Evolutionary conservation across 1,140 invertebrate species (phyloP).

Genomic region (Hetaerina americana): DNA sequence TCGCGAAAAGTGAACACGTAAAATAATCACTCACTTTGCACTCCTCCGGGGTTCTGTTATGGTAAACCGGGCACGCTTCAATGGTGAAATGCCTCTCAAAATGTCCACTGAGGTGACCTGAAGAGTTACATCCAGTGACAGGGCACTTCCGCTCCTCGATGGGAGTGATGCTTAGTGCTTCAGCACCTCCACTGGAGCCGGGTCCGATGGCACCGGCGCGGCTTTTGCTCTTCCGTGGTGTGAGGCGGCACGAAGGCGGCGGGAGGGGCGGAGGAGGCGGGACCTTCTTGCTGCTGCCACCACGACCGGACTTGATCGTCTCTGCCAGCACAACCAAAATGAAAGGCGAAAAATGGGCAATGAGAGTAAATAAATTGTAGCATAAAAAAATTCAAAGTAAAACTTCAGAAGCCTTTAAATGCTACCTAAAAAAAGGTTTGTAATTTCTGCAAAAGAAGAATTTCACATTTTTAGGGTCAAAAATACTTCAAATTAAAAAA

Average conservation of each 20-base stretch:
- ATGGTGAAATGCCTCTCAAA: slow-evolving; percentile 71
- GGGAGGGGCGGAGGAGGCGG: background rate
- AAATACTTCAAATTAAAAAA: no score
- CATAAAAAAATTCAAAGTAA: no score
- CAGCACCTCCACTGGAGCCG: background rate
- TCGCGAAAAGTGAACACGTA: slow-evolving; percentile 3
- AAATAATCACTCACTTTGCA: slow-evolving; percentile 50
- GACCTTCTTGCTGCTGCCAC: background rate
- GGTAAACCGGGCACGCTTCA: slow-evolving; percentile 79
- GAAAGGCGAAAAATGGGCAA: no score
- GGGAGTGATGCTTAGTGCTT: slow-evolving; percentile 12
- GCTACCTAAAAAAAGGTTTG: no score
- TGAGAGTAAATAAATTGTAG: no score
- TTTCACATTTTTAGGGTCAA: no score
- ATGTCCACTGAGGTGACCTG: slow-evolving; percentile 73
- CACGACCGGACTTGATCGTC: background rate
- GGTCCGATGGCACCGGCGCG: slow-evolving; percentile 15
- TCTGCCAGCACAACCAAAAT: background rate
- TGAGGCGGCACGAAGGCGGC: background rate
- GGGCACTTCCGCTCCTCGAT: slow-evolving; percentile 65
- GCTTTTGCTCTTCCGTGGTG: slow-evolving; percentile 32
- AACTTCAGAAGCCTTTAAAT: no score
- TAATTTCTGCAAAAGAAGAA: no score
- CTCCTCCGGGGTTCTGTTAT: slow-evolving; percentile 70
- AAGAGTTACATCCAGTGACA: slow-evolving; percentile 75